These are phyloP conservation scores for Drosophila niveifrons DNA, from an alignment of 2,888 invertebrate species.

Conservation along the genomic window DNA sequence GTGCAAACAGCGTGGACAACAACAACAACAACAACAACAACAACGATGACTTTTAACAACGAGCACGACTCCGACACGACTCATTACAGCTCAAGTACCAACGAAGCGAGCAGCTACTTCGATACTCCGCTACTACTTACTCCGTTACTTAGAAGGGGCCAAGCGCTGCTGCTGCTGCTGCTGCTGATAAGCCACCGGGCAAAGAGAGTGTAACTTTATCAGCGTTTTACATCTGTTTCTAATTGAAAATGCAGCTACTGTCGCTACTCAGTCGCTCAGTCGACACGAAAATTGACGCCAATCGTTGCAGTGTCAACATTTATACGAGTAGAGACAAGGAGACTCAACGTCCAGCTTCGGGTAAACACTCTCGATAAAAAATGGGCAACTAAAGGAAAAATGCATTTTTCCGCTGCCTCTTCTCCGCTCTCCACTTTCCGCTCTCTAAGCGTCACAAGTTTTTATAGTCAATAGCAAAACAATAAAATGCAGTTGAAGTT, in stretches of 20 bases:
- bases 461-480: constrained; percentile 75
- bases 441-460: constrained; percentile 32
- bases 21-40: constrained; percentile 12
- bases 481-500: constrained; percentile 67
- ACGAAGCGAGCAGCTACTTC: constrained; percentile 25
- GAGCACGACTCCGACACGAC: constrained; percentile 59
- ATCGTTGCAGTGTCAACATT: constrained; percentile 79
- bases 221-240: constrained; percentile 82
- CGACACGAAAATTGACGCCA: constrained; percentile 81
- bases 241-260: constrained; percentile 84
- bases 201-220: constrained; percentile 62
- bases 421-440: too few relatives aligned
- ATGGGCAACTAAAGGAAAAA: constrained; percentile 37
- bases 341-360: constrained; percentile 44
- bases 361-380: constrained; percentile 58
- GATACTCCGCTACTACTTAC: not conserved
- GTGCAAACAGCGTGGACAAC: constrained; percentile 58
- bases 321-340: not conserved
- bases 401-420: not conserved
- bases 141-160: constrained; percentile 27
- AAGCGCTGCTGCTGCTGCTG: constrained; percentile 25
- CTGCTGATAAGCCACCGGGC: constrained; percentile 43
- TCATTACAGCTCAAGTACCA: constrained; percentile 79
- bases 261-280: constrained; percentile 16
- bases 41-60: constrained; percentile 1